Evolutionary conservation across 2,888 invertebrate genomes (phyloP), one percentile per base, ranked within the genome.

Genomic region (Drosophila diplacantha): DNA sequence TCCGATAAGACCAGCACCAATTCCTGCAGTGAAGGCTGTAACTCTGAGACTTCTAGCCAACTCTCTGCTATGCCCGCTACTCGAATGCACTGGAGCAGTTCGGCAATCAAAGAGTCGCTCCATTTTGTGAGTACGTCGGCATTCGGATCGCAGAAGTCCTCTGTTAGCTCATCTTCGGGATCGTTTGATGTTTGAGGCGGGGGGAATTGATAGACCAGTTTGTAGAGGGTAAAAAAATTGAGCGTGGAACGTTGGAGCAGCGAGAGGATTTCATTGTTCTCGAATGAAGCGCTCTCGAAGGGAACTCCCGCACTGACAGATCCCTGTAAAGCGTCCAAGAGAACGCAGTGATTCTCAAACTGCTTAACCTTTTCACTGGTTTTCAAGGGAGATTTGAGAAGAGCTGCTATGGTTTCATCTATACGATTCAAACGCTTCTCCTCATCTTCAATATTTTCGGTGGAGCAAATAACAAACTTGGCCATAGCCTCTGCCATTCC

Each of bases 391-490:
- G 81, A 75, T 20, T 34, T 66, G 11, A 80, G 29, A 8, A 81
- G 24, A 8, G 72, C 57, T 31, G 59, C 57, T 26, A 86, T 60
- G 9, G 72, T 73, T n/a, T 74, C 47, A 54, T 88, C 86, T 44
- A 87, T 83, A 24, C 72, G 70, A 0, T 54, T 34, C 7, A 69
- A 61, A 8, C 85, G 78, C 24, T 80, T 65, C 2, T 58, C 53
- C 38, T 85, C 84, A 31, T 81, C 69, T 29, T 75, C 70, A 32
- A 78, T 81, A 44, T 84, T 82, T 39, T 86, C 86, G 3, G 84
- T 85, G 3, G 87, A 86, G 60, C 87, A 87, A 7, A 84, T 75
- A 3, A 88, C 76, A 64, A 88, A 83, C 59, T 85, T 85, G 4
- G 83, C 78, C 47, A 84, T 73, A 12, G 81, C 71, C 46, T 86